phyloP scores from a whole-genome alignment of 2,888 invertebrate species.

The Dasypolia templi region DNA sequence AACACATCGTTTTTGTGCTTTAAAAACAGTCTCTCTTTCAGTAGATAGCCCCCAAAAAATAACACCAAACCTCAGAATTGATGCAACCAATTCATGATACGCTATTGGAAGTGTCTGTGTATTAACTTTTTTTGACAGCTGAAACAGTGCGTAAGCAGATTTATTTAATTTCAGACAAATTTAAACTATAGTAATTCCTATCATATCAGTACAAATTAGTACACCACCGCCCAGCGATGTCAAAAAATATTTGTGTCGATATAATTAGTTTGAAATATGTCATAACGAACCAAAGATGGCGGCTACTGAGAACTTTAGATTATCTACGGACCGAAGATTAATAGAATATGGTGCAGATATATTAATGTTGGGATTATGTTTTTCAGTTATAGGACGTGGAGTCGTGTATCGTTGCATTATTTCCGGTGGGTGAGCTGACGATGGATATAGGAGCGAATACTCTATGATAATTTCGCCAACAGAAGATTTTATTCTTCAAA shows the following conservation, averaged over 20 bases:
- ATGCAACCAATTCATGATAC: too few relatives aligned
- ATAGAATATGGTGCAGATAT: slow-evolving; percentile 49
- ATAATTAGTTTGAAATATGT: slow-evolving; percentile 73
- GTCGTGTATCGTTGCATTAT: slow-evolving; percentile 40
- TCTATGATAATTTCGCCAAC: not conserved
- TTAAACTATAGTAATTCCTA: slow-evolving; percentile 14
- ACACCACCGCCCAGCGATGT: slow-evolving; percentile 19
- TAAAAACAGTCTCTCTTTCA: too few relatives aligned
- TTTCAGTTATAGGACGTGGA: slow-evolving; percentile 29
- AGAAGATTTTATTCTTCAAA: not conserved
- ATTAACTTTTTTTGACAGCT: too few relatives aligned
- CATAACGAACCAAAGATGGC: slow-evolving; percentile 64
- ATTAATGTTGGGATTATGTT: slow-evolving; percentile 44
- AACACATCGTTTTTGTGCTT: too few relatives aligned
- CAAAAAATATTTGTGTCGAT: slow-evolving; percentile 66
- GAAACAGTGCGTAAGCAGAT: too few relatives aligned
- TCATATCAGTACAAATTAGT: slow-evolving; percentile 16
- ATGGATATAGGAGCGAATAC: not conserved
- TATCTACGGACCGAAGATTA: slow-evolving; percentile 60
- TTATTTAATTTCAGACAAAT: too few relatives aligned
- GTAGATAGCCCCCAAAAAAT: too few relatives aligned
- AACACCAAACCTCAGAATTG: too few relatives aligned
- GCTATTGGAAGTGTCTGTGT: too few relatives aligned
- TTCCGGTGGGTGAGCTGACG: slow-evolving; percentile 18
- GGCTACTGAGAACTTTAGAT: slow-evolving; percentile 56